Evolutionary conservation across 2,113 vertebrate genomes (phyloP).

Genomic region (Misgurnus mizolepis): DNA sequence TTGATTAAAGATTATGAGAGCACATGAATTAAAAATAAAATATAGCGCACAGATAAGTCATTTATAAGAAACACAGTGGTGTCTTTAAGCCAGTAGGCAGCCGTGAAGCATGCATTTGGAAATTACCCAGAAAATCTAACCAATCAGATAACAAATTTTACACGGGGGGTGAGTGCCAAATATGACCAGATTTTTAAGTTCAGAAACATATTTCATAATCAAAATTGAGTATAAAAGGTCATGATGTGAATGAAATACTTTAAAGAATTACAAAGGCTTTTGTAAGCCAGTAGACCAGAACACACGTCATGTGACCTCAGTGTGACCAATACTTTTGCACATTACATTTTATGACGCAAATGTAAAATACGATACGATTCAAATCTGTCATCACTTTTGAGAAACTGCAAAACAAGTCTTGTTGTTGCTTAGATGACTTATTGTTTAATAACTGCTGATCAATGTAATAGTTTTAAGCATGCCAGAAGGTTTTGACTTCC

Average conservation of each 20-base stretch:
- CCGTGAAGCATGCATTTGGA: no score
- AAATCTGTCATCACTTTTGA: background rate
- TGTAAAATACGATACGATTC: background rate
- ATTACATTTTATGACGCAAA: background rate
- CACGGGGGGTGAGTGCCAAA: background rate
- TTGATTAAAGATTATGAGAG: no score
- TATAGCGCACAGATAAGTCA: no score
- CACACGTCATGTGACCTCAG: background rate
- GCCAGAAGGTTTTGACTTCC: constrained; percentile 20
- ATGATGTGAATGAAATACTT: background rate
- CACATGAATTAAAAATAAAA: no score
- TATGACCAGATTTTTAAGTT: background rate
- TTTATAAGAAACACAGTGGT: no score
- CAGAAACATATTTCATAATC: background rate
- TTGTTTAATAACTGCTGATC: constrained; percentile 71
- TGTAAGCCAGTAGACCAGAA: background rate
- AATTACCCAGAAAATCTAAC: no score
- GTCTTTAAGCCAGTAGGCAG: background rate
- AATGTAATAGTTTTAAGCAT: constrained; percentile 49
- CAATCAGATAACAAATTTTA: no score
- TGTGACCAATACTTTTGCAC: background rate
- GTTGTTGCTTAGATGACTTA: constrained; percentile 39
- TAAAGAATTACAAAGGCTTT: background rate
- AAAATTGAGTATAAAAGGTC: background rate
- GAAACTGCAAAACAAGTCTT: background rate